Base-by-base conservation (phyloP, 2,888 invertebrate genomes). In the Chrysolina americana region DNA sequence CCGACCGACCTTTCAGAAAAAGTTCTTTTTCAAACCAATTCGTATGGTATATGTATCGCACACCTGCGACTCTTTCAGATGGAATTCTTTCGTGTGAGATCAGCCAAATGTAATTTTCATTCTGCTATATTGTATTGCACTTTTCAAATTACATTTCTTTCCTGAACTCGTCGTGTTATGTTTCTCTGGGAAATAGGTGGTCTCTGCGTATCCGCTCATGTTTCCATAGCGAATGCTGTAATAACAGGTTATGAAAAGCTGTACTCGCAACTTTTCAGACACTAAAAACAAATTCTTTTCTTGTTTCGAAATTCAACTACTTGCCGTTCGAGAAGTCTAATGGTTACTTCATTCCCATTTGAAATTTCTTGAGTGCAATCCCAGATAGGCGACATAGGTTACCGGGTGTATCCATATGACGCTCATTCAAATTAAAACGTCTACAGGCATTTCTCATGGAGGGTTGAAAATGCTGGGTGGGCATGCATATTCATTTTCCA, bases 91-190 rank as follows among this genome's bases (percentile, higher is more conserved):
- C 56, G 68, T 64, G 69, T 41, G 65, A 65, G 59, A 71, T 63
- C 48, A 65, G 17, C 53, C 44, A 59, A 74, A 74, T 66, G 70
- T 63, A 70, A 68, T 70, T 74, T 74, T 74, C 70, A 74, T 72
- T 71, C 63, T 62, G 56, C 65, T 66, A 68, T 70, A 74, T 75
- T 75, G 75, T 47, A 75, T 65, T 65, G 70, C 65, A 56, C 64
- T 66, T 65, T 41, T 66, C n/a, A 72, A 75, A 75, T 75, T 71
- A 75, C 75, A 75, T 69, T 72, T 65, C 75, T 75, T 72, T 72
- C 71, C 72, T 75, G 69, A 70, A 50, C 19, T 47, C 23, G 41
- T 48, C 65, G 50, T 68, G 66, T 64, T 65, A 71, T 48, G 53
- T 56, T 64, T 56, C 65, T 56, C 23, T 2, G 21, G 48, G 47